phyloP scores from a whole-genome alignment of 1,140 invertebrate species.

The Copidosoma floridanum region DNA sequence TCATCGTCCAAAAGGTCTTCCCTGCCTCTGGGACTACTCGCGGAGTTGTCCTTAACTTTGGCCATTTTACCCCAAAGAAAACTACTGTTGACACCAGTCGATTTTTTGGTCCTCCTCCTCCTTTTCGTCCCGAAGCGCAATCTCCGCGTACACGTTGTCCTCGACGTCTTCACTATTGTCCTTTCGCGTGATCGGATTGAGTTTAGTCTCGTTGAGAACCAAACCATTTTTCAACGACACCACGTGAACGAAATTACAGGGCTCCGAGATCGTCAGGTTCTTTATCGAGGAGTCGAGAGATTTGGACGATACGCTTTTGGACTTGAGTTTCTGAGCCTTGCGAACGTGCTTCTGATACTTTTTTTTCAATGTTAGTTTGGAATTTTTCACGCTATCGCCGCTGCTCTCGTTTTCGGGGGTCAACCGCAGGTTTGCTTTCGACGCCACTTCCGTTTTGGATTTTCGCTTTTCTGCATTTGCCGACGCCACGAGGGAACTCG shows the following conservation, averaged over 20 bases:
- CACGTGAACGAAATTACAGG: conserved; percentile 50
- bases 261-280: conserved; percentile 40
- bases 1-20: conserved; percentile 15
- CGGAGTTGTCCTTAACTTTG: not conserved
- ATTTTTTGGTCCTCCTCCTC: too few species aligned
- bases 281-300: conserved; percentile 23
- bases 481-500: too few species aligned
- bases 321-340: conserved; percentile 13
- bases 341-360: too few species aligned
- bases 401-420: too few species aligned
- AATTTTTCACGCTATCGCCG: too few species aligned
- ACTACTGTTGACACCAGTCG: conserved; percentile 36
- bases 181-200: too few species aligned
- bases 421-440: not conserved
- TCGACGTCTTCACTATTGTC: too few species aligned
- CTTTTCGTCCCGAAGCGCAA: too few species aligned
- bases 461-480: not conserved
- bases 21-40: not conserved
- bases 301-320: conserved; percentile 27
- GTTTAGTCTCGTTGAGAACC: too few species aligned
- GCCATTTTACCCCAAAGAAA: conserved; percentile 41
- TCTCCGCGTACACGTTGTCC: too few species aligned
- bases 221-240: conserved; percentile 42
- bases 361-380: too few species aligned
- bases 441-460: not conserved